phyloP scores from a whole-genome alignment of 2,113 vertebrate genomes.

The Leucosticte australis region DNA sequence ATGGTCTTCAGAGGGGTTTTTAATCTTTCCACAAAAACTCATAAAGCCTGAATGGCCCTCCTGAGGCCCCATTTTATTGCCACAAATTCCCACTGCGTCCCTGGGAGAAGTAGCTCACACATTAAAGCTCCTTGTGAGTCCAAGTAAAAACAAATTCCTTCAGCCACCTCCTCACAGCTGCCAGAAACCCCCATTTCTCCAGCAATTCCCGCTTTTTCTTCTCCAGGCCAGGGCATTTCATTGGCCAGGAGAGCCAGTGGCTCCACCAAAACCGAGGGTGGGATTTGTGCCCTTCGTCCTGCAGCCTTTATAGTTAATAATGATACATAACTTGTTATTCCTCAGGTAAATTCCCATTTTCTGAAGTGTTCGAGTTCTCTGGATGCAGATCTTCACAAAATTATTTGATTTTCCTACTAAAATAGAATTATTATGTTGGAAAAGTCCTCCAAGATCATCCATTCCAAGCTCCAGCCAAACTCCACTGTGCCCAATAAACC shows the following conservation, averaged over 20 bases:
- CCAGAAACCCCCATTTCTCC: not conserved
- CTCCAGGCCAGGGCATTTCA: not conserved
- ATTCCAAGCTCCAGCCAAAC: not conserved
- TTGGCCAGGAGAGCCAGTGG: not conserved
- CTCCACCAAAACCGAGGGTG: not conserved
- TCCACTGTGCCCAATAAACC: fast-evolving
- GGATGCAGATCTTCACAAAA: not conserved
- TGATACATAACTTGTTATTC: not conserved
- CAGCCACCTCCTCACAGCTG: not conserved
- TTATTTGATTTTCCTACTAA: not conserved
- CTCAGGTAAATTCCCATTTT: not conserved
- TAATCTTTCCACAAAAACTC: conserved; percentile 33
- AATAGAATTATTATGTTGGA: not conserved
- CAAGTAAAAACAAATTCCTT: not conserved
- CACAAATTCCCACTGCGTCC: not conserved
- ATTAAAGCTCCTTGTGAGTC: conserved; percentile 12
- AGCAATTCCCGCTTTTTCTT: not conserved
- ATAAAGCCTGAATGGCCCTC: conserved; percentile 33
- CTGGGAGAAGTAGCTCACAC: conserved; percentile 22
- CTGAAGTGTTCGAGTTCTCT: not conserved
- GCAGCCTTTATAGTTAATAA: not conserved
- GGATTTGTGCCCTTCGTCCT: not conserved
- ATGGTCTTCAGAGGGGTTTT: conserved; percentile 16
- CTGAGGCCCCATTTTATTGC: conserved; percentile 7
- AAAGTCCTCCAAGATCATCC: not conserved